Evolutionary conservation across 2,113 vertebrate genomes (phyloP).

Genomic region (Cavia aperea): DNA sequence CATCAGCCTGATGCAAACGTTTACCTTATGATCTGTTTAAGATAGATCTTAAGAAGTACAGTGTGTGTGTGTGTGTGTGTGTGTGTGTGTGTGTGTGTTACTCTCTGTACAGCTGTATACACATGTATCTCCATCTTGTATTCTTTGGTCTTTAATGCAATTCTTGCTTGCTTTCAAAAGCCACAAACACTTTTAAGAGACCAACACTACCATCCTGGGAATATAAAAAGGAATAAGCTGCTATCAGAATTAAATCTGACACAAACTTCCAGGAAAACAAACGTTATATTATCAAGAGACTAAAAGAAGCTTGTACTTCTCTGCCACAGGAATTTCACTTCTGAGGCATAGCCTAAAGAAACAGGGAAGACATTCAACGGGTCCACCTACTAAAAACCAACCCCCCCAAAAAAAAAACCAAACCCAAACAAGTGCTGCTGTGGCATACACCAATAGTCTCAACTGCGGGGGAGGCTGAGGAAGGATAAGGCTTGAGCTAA

Average conservation of each 20-base stretch:
- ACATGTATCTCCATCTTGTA: neutral
- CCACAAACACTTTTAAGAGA: conserved; percentile 15
- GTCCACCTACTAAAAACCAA: neutral
- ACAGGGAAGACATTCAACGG: neutral
- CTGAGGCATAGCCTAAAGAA: neutral
- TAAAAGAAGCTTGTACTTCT: conserved; percentile 5
- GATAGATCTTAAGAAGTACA: neutral
- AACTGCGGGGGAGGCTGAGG: too few relatives aligned
- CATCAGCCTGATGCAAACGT: neutral
- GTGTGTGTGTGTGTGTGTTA: neutral
- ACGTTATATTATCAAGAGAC: neutral
- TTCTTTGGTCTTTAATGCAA: neutral
- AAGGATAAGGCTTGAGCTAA: neutral
- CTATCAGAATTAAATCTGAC: neutral
- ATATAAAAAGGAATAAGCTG: neutral
- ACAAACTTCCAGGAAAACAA: conserved; percentile 26
- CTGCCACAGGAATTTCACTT: conserved; percentile 29
- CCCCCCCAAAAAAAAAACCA: conserved; percentile 11
- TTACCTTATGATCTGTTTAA: conserved; percentile 3
- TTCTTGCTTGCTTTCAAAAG: conserved; percentile 21
- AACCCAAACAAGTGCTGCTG: neutral
- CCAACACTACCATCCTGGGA: neutral
- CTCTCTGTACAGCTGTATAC: neutral
- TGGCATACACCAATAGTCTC: neutral
- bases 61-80: neutral